Evolutionary conservation across 2,888 invertebrate genomes (phyloP).

Genomic region (Lepidocyrtinus sp.): DNA sequence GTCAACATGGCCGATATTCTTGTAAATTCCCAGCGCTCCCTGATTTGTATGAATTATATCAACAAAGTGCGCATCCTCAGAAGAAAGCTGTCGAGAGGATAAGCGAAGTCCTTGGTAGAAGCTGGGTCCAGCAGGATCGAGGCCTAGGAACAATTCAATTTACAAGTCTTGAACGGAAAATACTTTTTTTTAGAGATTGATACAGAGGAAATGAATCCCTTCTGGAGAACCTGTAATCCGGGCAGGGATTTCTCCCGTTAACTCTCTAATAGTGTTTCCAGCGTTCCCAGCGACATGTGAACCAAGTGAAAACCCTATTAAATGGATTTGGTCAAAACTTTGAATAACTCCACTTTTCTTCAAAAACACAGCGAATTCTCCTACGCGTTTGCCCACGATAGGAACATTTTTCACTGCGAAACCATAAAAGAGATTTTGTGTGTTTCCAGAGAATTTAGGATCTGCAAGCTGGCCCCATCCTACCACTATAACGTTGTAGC

Average conservation of each 20-base stretch:
- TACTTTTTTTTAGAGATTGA: too few relatives aligned
- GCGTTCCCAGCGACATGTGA: slow-evolving; percentile 60
- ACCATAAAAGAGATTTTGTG: slow-evolving; percentile 37
- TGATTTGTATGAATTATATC: slow-evolving; percentile 57
- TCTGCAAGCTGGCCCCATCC: slow-evolving; percentile 58
- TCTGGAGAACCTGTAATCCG: slow-evolving; percentile 44
- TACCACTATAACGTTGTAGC: slow-evolving; percentile 43
- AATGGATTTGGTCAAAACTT: slow-evolving; percentile 42
- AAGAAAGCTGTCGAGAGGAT: slow-evolving; percentile 32
- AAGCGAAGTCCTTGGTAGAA: slow-evolving; percentile 47
- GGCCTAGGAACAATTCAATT: slow-evolving; percentile 24
- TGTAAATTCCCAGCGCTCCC: slow-evolving; percentile 46
- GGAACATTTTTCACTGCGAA: slow-evolving; percentile 61
- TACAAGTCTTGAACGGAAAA: too few relatives aligned
- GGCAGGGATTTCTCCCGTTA: slow-evolving; percentile 15
- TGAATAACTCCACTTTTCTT: slow-evolving; percentile 29
- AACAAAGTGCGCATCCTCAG: slow-evolving; percentile 54
- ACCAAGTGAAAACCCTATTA: slow-evolving; percentile 58
- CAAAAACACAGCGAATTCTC: slow-evolving; percentile 52
- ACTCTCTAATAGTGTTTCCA: slow-evolving; percentile 41
- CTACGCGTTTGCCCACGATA: slow-evolving; percentile 51
- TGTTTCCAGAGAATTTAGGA: slow-evolving; percentile 53
- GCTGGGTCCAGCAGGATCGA: slow-evolving; percentile 56
- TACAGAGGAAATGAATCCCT: background rate
- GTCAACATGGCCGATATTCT: slow-evolving; percentile 54